Evolutionary conservation across 2,888 invertebrate species (phyloP).

Genomic region (Synergus gifuensis): DNA sequence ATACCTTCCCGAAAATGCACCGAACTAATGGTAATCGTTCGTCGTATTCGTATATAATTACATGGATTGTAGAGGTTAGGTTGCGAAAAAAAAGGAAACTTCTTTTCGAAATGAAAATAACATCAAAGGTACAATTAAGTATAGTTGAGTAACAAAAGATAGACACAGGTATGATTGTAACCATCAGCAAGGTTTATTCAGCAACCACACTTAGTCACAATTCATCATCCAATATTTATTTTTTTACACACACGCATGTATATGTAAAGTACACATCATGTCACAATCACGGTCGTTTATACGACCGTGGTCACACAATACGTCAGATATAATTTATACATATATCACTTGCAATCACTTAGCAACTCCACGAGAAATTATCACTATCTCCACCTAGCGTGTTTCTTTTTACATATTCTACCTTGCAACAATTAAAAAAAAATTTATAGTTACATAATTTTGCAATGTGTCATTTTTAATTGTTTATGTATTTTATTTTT

Average conservation of each 20-base stretch:
- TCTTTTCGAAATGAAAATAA: background rate
- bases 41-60: too few species aligned
- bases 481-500: too few species aligned
- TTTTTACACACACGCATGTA: too few species aligned
- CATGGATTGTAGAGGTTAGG: background rate
- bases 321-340: too few species aligned
- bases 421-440: background rate
- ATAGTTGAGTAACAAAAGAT: background rate
- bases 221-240: background rate
- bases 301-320: too few species aligned
- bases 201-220: background rate
- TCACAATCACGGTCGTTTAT: too few species aligned
- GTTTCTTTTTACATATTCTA: background rate
- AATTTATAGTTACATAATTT: background rate
- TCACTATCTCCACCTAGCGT: background rate
- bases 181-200: background rate
- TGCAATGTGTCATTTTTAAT: background rate
- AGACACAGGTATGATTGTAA: background rate
- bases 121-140: background rate
- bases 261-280: too few species aligned
- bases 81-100: background rate
- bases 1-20: slow-evolving; percentile 1
- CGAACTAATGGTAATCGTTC: background rate
- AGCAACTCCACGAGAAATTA: background rate
- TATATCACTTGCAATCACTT: too few species aligned